phyloP scores from a whole-genome alignment of 2,113 vertebrate genomes.

The Helogale parvula region DNA sequence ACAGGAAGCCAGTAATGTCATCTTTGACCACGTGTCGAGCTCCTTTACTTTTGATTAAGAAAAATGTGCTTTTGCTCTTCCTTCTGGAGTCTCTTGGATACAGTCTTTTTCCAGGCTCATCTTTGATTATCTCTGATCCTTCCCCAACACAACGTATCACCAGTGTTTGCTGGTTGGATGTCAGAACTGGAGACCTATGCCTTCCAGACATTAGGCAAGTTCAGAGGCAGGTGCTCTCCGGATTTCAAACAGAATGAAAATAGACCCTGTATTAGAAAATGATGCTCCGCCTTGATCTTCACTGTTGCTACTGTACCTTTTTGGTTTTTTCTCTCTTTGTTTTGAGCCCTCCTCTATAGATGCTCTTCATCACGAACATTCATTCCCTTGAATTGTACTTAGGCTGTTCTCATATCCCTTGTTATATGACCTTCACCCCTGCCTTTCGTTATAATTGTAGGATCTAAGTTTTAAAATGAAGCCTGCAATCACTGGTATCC shows the following conservation, averaged over 20 bases:
- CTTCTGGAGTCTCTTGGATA: background rate
- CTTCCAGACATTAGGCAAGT: background rate
- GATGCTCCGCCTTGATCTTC: background rate
- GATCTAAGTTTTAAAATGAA: background rate
- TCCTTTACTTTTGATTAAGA: background rate
- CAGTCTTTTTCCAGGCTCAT: background rate
- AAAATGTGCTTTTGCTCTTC: background rate
- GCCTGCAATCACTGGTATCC: background rate
- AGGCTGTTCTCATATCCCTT: no score
- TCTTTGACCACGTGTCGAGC: background rate
- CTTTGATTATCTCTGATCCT: background rate
- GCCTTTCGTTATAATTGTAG: background rate
- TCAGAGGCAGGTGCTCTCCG: background rate
- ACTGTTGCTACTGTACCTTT: background rate
- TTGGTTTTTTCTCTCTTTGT: background rate
- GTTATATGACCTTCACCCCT: background rate
- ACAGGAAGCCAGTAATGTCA: conserved; percentile 1
- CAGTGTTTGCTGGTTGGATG: background rate
- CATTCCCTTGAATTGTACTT: background rate
- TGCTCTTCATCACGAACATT: background rate
- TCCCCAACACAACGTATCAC: background rate
- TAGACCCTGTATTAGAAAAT: background rate
- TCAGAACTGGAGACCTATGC: background rate
- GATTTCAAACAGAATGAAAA: background rate
- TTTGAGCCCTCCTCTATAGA: background rate